A percentile compares a stretch with the other conserved stretches of the same genome.
Conservation (phyloP, 2,797 vertebrate species). For the Spinus pinus region DNA sequence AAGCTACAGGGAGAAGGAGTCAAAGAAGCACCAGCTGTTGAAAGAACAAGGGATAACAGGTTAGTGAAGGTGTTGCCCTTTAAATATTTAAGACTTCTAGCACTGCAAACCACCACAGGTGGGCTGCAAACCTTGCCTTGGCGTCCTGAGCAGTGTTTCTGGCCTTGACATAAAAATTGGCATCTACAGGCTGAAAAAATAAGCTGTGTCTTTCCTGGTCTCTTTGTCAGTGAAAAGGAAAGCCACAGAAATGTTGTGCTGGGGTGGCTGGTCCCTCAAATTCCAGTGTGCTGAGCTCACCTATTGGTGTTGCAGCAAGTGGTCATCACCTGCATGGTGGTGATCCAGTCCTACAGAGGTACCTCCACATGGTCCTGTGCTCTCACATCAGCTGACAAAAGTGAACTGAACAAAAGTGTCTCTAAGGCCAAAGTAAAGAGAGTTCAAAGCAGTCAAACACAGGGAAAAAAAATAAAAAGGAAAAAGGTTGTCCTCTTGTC, state of each 20-base stretch:
- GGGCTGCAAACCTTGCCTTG: not conserved
- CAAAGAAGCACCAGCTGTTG: not conserved
- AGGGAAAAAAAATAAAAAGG: rapidly evolving
- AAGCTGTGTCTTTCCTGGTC: not conserved
- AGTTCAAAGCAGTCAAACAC: not conserved
- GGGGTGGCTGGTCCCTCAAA: not conserved
- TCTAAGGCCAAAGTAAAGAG: not conserved
- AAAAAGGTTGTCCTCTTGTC: too few relatives aligned
- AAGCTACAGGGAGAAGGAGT: not conserved
- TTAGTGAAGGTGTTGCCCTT: not conserved
- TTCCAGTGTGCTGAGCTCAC: not conserved
- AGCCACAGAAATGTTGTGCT: not conserved
- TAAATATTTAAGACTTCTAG: not conserved
- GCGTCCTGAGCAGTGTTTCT: not conserved
- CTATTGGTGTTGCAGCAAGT: not conserved
- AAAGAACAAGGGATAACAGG: not conserved
- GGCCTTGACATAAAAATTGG: rapidly evolving
- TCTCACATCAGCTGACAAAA: not conserved
- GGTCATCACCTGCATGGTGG: rapidly evolving
- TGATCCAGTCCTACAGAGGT: not conserved
- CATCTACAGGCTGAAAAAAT: rapidly evolving
- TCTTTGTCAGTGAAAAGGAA: not conserved
- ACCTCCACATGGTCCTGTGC: not conserved
- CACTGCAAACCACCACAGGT: not conserved
- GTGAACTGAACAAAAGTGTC: not conserved